phyloP scores from a whole-genome alignment of 2,888 invertebrate species.

The Calliphora vomitoria region DNA sequence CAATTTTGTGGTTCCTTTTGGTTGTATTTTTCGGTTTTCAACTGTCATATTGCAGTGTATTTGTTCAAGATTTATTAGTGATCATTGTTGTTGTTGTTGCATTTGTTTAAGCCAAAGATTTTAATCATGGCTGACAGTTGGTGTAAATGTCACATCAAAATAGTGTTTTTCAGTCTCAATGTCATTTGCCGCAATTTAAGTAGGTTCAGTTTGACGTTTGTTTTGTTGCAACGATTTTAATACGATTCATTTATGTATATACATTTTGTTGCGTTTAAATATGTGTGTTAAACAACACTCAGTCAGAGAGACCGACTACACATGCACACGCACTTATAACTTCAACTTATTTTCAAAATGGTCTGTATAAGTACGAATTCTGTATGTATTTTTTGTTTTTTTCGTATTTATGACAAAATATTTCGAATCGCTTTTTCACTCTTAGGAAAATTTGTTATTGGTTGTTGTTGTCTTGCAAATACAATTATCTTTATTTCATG shows the following conservation, averaged over 20 bases:
- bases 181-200: constrained; percentile 28
- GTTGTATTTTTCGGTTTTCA: background rate
- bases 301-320: background rate
- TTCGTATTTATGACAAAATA: background rate
- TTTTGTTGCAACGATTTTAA: constrained; percentile 11
- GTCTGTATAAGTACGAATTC: constrained; percentile 9
- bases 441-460: too few species aligned
- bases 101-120: constrained; percentile 36
- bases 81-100: background rate
- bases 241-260: constrained; percentile 6
- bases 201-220: constrained; percentile 25
- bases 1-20: background rate
- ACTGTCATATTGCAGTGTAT: constrained; percentile 9
- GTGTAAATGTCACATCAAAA: constrained; percentile 28
- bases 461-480: too few species aligned
- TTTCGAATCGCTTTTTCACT: too few species aligned
- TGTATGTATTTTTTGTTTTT: background rate
- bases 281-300: background rate
- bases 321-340: background rate
- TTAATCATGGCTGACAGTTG: constrained; percentile 26
- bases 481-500: too few species aligned
- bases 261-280: background rate
- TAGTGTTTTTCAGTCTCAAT: constrained; percentile 26
- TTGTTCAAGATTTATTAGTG: constrained; percentile 22
- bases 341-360: background rate